Conservation (phyloP, 2,888 invertebrate species). For the Pecten maximus region DNA sequence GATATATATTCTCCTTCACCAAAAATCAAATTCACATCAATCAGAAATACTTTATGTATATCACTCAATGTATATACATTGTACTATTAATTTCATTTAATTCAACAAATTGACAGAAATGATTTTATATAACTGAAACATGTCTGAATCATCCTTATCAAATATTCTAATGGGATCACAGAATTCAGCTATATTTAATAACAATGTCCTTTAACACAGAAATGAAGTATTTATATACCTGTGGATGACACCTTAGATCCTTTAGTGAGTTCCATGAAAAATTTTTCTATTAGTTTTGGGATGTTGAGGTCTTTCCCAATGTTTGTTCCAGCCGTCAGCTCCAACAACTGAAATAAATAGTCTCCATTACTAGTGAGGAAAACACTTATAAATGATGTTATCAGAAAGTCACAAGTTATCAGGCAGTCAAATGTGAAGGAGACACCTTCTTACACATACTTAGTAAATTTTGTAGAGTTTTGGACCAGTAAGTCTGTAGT, state of each 20-base stretch:
- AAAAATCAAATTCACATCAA: no score
- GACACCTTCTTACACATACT: no score
- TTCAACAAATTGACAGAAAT: no score
- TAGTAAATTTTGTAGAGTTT: no score
- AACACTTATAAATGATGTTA: not conserved
- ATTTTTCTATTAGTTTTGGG: slow-evolving; percentile 74
- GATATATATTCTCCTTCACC: slow-evolving; percentile 79
- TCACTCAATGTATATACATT: not conserved
- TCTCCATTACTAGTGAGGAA: not conserved
- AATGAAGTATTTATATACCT: slow-evolving; percentile 63
- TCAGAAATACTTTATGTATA: no score
- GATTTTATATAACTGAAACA: no score
- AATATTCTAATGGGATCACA: no score
- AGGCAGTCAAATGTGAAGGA: no score
- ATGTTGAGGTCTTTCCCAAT: slow-evolving; percentile 75
- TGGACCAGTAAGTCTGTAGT: no score
- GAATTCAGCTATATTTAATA: no score
- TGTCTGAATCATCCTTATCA: no score
- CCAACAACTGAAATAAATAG: slow-evolving; percentile 69
- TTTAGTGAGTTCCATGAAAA: slow-evolving; percentile 78
- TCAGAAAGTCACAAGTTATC: not conserved
- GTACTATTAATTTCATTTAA: no score
- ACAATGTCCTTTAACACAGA: not conserved
- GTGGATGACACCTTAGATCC: slow-evolving; percentile 74
- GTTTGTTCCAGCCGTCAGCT: slow-evolving; percentile 72